Evolutionary conservation across 2,113 vertebrate species (phyloP).

Genomic region (Ellobius talpinus): DNA sequence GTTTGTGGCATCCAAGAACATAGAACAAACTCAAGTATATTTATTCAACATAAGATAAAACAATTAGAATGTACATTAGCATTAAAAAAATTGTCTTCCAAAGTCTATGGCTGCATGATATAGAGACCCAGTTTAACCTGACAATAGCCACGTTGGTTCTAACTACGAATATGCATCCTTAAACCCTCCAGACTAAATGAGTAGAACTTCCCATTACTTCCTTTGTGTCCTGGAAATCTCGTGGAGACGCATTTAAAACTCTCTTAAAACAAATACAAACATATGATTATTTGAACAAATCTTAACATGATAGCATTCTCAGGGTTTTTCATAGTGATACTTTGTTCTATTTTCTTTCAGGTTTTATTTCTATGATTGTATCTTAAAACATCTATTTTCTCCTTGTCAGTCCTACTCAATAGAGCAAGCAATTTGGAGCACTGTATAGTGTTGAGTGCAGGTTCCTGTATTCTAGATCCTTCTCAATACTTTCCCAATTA

Average conservation of each 20-base stretch:
- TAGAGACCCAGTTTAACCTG: not conserved
- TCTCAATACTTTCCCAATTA: not conserved
- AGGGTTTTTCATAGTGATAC: not conserved
- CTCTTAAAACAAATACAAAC: not conserved
- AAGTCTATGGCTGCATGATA: not conserved
- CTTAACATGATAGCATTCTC: not conserved
- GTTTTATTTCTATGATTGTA: not conserved
- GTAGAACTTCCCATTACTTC: not conserved
- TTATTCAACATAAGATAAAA: not conserved
- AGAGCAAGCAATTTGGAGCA: not conserved
- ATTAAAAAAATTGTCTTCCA: not conserved
- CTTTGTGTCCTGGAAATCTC: not conserved
- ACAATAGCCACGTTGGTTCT: not conserved
- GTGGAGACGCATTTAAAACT: not conserved
- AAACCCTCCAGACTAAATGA: not conserved
- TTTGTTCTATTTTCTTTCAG: slow-evolving; percentile 7
- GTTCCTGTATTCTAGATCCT: not conserved
- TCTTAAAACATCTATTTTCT: slow-evolving; percentile 9
- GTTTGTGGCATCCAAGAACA: not conserved
- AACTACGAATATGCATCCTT: not conserved
- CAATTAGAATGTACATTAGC: not conserved
- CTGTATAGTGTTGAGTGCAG: not conserved
- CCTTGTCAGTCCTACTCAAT: not conserved
- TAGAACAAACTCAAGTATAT: not conserved
- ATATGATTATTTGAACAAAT: not conserved